These are phyloP conservation scores for Pristionchus fissidentatus DNA, from an alignment of 2,888 invertebrate genomes.

Conservation along the genomic window DNA sequence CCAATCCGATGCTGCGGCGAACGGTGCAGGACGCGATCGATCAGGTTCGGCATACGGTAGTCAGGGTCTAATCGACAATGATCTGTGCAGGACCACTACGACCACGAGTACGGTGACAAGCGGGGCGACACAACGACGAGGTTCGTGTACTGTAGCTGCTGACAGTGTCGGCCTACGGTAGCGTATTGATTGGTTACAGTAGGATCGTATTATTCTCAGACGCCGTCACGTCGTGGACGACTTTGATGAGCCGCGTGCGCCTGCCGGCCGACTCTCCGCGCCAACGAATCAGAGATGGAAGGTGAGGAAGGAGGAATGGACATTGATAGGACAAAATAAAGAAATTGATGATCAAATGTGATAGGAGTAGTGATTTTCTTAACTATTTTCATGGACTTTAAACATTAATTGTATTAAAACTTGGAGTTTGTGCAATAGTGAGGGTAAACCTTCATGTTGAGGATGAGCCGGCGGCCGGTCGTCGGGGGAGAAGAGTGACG, in stretches of 20 bases:
- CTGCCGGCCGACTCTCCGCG: background rate
- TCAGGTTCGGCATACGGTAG: slow-evolving; percentile 9
- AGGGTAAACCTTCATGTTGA: too few species aligned
- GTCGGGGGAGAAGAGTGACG: background rate
- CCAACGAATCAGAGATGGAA: background rate
- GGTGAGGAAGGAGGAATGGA: background rate
- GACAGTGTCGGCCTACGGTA: too few species aligned
- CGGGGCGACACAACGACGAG: background rate
- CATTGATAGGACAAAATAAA: background rate
- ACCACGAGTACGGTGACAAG: slow-evolving; percentile 1
- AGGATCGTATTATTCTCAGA: background rate
- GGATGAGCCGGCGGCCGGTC: background rate
- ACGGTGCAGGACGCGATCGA: slow-evolving; percentile 2
- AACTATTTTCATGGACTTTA: too few species aligned
- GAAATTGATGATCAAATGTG: too few species aligned
- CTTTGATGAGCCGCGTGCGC: background rate
- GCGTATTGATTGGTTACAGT: background rate
- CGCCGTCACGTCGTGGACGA: background rate
- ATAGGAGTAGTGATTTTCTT: too few species aligned
- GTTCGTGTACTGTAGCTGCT: background rate
- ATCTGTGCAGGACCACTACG: slow-evolving; percentile 2
- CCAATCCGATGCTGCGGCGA: slow-evolving; percentile 17
- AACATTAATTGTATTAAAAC: too few species aligned
- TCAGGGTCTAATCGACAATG: background rate
- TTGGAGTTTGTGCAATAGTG: too few species aligned